phyloP scores from a whole-genome alignment of 2,113 vertebrate genomes.

The Tyrannus savana region DNA sequence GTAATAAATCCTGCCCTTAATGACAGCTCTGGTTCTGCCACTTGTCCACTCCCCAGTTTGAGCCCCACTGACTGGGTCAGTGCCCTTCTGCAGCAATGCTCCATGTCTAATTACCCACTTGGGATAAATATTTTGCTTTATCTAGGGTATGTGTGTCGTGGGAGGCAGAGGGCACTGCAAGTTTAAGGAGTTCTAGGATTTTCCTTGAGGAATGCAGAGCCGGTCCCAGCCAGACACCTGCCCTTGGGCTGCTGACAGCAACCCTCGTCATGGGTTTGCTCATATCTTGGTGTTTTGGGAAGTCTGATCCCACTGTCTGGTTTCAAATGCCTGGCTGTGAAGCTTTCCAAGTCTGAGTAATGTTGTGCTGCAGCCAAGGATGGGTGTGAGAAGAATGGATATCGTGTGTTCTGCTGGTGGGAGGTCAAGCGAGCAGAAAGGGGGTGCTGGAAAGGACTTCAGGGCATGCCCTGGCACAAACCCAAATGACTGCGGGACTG shows the following conservation, averaged over 20 bases:
- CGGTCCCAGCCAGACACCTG: neutral
- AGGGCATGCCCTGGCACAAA: neutral
- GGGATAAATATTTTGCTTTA: neutral
- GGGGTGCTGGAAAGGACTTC: neutral
- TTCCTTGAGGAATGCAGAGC: rapidly evolving
- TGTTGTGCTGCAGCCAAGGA: neutral
- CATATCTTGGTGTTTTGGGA: neutral
- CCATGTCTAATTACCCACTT: rapidly evolving
- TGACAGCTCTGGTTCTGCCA: neutral
- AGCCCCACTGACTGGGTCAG: neutral
- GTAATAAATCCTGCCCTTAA: neutral
- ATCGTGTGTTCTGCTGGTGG: neutral
- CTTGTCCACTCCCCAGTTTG: neutral
- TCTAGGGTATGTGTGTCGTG: rapidly evolving
- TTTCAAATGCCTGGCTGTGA: neutral
- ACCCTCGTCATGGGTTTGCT: rapidly evolving
- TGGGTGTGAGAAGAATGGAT: neutral
- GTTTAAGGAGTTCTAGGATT: neutral
- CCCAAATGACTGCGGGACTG: rapidly evolving
- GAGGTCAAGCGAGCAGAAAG: neutral
- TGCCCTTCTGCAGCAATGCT: neutral
- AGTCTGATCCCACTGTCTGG: neutral
- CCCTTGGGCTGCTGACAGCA: neutral
- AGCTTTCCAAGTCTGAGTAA: neutral
- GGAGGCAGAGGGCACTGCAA: rapidly evolving